phyloP scores from a whole-genome alignment of 2,888 invertebrate genomes.

The Rhyacophila evoluta region DNA sequence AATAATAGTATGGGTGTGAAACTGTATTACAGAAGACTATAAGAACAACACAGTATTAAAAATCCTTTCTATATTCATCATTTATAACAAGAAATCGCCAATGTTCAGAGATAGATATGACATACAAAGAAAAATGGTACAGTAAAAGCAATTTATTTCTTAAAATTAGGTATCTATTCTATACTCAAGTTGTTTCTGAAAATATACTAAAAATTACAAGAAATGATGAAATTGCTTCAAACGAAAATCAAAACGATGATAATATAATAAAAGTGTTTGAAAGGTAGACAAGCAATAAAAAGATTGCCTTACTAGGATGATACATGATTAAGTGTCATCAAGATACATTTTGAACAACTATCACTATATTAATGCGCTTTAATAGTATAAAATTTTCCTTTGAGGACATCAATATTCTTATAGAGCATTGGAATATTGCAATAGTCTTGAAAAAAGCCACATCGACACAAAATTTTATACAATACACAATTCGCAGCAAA shows the following conservation, averaged over 20 bases:
- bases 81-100: too few species aligned
- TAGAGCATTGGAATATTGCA: background rate
- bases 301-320: background rate
- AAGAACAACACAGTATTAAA: too few species aligned
- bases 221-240: background rate
- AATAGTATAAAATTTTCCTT: background rate
- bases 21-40: too few species aligned
- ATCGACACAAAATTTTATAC: conserved; percentile 30
- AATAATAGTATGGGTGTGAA: too few species aligned
- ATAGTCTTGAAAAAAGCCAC: conserved; percentile 36
- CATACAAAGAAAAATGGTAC: too few species aligned
- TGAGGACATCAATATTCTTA: background rate
- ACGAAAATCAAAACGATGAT: background rate
- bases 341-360: background rate
- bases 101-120: too few species aligned
- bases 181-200: too few species aligned
- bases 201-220: too few species aligned
- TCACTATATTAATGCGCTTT: background rate
- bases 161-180: too few species aligned
- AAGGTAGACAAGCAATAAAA: background rate
- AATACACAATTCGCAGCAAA: conserved; percentile 38
- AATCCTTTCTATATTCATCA: too few species aligned
- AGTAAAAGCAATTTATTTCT: too few species aligned
- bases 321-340: background rate
- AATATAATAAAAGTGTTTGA: background rate